Evolutionary conservation across 2,888 invertebrate species (phyloP), one percentile per base, ranked within the genome.

Genomic region (Nephrocerus scutellatus): DNA sequence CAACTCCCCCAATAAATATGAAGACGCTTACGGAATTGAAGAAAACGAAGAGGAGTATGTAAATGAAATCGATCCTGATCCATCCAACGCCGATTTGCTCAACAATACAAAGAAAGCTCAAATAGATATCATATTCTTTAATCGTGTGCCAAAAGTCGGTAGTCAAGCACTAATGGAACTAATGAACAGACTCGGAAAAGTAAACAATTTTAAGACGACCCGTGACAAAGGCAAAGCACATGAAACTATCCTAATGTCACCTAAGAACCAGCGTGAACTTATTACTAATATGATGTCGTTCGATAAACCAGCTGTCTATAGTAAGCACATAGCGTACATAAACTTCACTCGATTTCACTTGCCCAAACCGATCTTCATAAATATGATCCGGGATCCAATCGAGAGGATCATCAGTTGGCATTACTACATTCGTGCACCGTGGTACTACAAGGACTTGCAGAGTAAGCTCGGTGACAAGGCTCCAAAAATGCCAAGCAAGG

Each of bases 361-460:
- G 52, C 84, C 86, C 1, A 77, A 80, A 55, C 90, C 90, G 2
- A 88, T 90, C 55, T 91, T 90, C 67, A 82, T 91, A 50, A 91
- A 91, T 70, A 71, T 91, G 49, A 86, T 91, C 2, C 76, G 91
- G 10, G 90, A 91, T 68, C 91, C 91, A 1, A 80, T 91, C 21
- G 91, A 91, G 64, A 74, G 91, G 18, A 82, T 89, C 6, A 88
- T 90, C 55, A 89, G 88, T 6, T 90, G 89, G 89, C 89, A 89
- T 63, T 90, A 90, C 64, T 90, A 90, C 67, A 81, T 89, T 4
- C 71, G 90, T 29, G 87, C 89, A 1, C 85, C 85, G 2, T 89
- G 89, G 90, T 90, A 90, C 70, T 90, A 88, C 57, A 83, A 84
- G 7, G 62, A 63, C 10, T 22, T 64, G 54, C 44, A 56, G 30